phyloP scores from a whole-genome alignment of 53 echinoderm and acorn worm species.

The Arbacia lixula region DNA sequence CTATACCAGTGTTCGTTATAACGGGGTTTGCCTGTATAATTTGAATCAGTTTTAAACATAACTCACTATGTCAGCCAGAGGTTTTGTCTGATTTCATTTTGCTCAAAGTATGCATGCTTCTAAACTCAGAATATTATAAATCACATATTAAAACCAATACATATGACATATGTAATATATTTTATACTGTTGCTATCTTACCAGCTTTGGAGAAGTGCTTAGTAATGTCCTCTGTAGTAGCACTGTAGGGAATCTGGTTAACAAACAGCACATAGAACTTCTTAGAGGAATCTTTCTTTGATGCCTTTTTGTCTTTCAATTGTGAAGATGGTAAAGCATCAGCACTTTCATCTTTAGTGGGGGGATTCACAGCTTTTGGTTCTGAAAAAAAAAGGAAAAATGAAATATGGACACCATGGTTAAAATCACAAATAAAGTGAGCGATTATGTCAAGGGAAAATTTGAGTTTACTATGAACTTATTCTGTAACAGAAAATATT shows the following conservation, averaged over 20 bases:
- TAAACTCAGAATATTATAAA: too few relatives aligned
- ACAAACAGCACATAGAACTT: conserved; percentile 60
- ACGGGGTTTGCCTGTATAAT: too few relatives aligned
- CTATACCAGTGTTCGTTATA: too few relatives aligned
- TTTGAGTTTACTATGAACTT: too few relatives aligned
- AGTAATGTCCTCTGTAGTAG: conserved; percentile 45
- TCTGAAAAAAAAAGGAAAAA: neutral
- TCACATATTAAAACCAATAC: too few relatives aligned
- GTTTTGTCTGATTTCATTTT: too few relatives aligned
- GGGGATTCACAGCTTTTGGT: neutral
- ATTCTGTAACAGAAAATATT: too few relatives aligned
- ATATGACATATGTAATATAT: too few relatives aligned
- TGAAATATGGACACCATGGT: neutral
- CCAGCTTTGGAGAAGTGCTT: conserved; percentile 54
- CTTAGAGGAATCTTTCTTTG: neutral
- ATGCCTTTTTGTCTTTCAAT: neutral
- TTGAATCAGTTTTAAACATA: too few relatives aligned
- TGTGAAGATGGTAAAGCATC: conserved; percentile 10
- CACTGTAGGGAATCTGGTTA: conserved; percentile 51
- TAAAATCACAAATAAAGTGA: neutral
- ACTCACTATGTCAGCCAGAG: too few relatives aligned
- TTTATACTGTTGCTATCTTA: conserved; percentile 13
- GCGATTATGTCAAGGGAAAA: too few relatives aligned
- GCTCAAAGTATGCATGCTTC: too few relatives aligned
- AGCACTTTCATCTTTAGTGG: neutral